Base-by-base conservation (phyloP, 2,888 invertebrate genomes). In the Cryptops parisi region DNA sequence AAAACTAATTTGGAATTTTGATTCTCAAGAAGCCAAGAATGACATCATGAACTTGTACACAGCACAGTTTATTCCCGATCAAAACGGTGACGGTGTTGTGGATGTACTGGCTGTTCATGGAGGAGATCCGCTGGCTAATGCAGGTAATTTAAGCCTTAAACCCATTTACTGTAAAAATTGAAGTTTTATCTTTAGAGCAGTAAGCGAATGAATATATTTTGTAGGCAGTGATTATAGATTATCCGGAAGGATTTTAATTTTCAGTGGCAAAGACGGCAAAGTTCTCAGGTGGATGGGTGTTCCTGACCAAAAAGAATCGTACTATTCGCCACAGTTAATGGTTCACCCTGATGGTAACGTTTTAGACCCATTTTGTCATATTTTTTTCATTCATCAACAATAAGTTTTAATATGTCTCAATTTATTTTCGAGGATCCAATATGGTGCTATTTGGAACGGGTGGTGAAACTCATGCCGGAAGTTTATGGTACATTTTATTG, bases 401-500 rank as follows among this genome's bases (percentile, higher is more conserved):
- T 12, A 12, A 43, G 23, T 22, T 43, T 43, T 2, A 12, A 23
- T 19, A 44, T 23, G 24, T 12, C 22, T 6, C 22, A 44, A 17
- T 17, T 44, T 15, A 12, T n/a, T 45, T 52, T 39, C 64, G 64
- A 54, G 69, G 79, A n/a, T 76, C 66, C 39, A 74, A 75, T 57
- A 67, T 76, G 49, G 73, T 84, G 38, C 65, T 86, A 50, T 78
- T 83, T 62, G 80, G 82, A 15, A 84, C 84, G 0, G 85, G 83
- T 1, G 81, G 81, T 2, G 81, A 82, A 60, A 78, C 78, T 41
- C 76, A 81, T 44, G 71, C 78, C 0, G 85, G 86, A 2, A 80
- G 80, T 38, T 72, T 87, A 17, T 84, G 81, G 65, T 70, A 74
- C 2, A 72, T 81, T 23, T 69, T 78, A 0, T 68, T 85, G 25